Base-by-base conservation (phyloP, 2,888 invertebrate genomes). In the Chrysomela aeneicollis region DNA sequence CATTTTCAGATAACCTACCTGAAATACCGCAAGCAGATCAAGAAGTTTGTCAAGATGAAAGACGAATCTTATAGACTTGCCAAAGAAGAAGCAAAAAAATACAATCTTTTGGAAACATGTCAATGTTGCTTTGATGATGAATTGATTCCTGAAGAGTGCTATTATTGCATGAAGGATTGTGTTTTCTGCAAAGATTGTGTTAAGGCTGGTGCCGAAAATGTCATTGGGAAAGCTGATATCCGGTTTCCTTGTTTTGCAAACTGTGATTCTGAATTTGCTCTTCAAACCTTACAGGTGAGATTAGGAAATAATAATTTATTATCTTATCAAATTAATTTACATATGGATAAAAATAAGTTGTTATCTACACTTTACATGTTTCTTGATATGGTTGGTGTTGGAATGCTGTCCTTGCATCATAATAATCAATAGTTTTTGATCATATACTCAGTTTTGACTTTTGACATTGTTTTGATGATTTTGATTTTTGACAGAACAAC, bases 101-200 rank as follows among this genome's bases (percentile, higher is more conserved):
- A 83, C 42, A 76, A 78, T 37, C 69, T 80, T 35, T 63, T 82
- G 6, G 76, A 80, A 71, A 78, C 76, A 4, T 89, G 89, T 75
- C 78, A 79, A 22, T 86, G 86, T 73, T 89, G 89, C 71, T 88
- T 69, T 67, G 85, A 86, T 52, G 84, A 85, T 52, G 86, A 87
- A 68, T 74, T 85, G 30, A 76, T 86, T 17, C 81, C 81, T 1
- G 82, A 83, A 67, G 84, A 82, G 58, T 78, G 78, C 66, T 79
- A 76, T 61, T 75, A 75, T 61, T 82, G 82, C 63, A 75, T 71
- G 47, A 76, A 77, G n/a, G 76, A 71, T 47, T 82, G 82, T 63
- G 66, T 76, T 22, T 82, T 81, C 65, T 87, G 87, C 71, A 82
- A 82, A 63, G 75, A 78, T 0, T 87, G 87, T 67, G 78, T 87